Evolutionary conservation across 1,140 invertebrate species (phyloP), one percentile per base, ranked within the genome.

Genomic region (Fopius arisanus): DNA sequence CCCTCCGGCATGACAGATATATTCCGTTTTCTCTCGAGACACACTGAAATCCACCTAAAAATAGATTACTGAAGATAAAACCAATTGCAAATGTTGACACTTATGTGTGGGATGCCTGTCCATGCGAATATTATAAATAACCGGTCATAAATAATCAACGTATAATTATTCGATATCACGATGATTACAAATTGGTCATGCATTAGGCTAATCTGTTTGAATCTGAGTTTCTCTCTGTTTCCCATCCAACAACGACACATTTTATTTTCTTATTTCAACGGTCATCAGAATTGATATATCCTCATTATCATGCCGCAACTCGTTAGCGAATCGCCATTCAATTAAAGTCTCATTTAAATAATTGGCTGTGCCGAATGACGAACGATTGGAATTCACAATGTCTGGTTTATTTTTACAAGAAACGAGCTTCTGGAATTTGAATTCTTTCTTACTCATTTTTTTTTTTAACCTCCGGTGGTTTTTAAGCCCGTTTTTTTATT

Each of bases 131-230:
- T 51, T 51, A 69, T 31, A 48, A 41, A 51, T 70, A 70, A 33
- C 9, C 69, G 23, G 51, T 40, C 29, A 59, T 33, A 40, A 23
- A 40, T 62, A 54, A 19, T 71, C 43, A 23, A 16, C 31, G n/a
- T 40, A 62, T 63, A 37, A 59, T 71, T 71, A 62, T 59, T 19
- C 19, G 54, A 71, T 71, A 71, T 71, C 29, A 48, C 16, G 23
- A 40, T 23, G 70, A 72, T 80, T 81, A 80, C 80, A 80, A 81
- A 81, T 81, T 81, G 79, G 79, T 76, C 67, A 77, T 77, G 79
- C 79, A 79, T 79, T 70, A 79, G 78, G 80, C 77, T 78, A 80
- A 81, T 79, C 77, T 78, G 69, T 79, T 73, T 79, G 7, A 65
- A 16, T 37, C 21, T 40, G 19, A 10, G 37, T 67, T 12, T 41